Conservation (phyloP, 2,888 invertebrate species). For the Onthophagus sagittarius region DNA sequence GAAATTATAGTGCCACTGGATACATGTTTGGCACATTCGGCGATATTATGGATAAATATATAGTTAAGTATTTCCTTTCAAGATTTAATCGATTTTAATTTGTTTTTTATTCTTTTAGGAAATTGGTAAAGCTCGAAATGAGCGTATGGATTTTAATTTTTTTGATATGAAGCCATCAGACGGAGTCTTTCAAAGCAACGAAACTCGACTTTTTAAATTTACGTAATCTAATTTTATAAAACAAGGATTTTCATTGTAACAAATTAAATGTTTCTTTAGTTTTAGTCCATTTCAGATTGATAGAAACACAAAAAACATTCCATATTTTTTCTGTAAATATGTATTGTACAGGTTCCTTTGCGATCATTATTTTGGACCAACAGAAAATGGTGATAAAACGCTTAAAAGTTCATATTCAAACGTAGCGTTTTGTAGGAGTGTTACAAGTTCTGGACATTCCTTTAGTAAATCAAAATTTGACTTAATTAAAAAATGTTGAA, state of each 20-base stretch:
- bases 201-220: not conserved
- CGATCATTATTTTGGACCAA: not conserved
- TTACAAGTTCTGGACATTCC: too few species aligned
- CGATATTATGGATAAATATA: not conserved
- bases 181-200: not conserved
- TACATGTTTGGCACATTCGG: not conserved
- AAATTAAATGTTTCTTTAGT: not conserved
- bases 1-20: slow-evolving; percentile 1
- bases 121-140: not conserved
- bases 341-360: not conserved
- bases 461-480: not conserved
- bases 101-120: not conserved
- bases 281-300: not conserved
- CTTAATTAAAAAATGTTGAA: not conserved
- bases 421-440: too few species aligned
- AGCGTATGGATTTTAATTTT: not conserved
- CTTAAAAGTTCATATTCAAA: too few species aligned
- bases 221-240: not conserved
- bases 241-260: not conserved
- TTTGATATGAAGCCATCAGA: not conserved
- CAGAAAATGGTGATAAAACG: too few species aligned
- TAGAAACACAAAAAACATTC: not conserved
- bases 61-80: not conserved
- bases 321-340: not conserved
- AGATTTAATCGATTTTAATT: not conserved